A percentile compares a stretch with the other conserved stretches of the same genome.
phyloP scores from a whole-genome alignment of 2,888 invertebrate genomes.

The Cryptocephalus moraei region DNA sequence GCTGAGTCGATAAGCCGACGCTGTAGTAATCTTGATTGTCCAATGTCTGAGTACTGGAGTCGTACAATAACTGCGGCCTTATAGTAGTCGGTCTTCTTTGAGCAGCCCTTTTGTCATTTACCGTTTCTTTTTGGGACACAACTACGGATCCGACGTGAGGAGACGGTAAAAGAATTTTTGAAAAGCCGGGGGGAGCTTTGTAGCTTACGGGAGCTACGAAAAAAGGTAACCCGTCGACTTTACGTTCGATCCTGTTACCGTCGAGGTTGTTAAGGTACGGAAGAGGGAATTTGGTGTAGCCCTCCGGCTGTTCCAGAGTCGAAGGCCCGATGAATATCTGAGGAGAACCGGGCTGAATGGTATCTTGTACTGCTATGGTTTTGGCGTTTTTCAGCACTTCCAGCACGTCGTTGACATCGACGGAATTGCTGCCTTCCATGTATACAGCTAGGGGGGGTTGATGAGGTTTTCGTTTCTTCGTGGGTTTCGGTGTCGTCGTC shows the following conservation, averaged over 20 bases:
- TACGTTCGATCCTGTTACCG: slow-evolving; percentile 54
- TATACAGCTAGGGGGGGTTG: slow-evolving; percentile 79
- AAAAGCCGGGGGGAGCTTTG: slow-evolving; percentile 72
- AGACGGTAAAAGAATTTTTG: slow-evolving; percentile 75
- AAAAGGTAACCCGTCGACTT: slow-evolving; percentile 66
- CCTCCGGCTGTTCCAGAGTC: slow-evolving; percentile 56
- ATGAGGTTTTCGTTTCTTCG: slow-evolving; percentile 61
- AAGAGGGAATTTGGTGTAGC: slow-evolving; percentile 70
- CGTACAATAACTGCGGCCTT: slow-evolving; percentile 3
- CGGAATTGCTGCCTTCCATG: slow-evolving; percentile 48
- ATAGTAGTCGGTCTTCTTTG: neutral
- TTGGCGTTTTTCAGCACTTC: slow-evolving; percentile 58
- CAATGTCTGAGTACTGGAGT: slow-evolving; percentile 6
- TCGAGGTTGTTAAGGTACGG: slow-evolving; percentile 72
- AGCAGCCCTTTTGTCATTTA: slow-evolving; percentile 13
- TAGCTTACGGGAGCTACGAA: slow-evolving; percentile 81
- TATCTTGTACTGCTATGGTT: slow-evolving; percentile 67
- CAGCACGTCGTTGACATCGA: slow-evolving; percentile 61
- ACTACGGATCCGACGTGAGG: slow-evolving; percentile 83
- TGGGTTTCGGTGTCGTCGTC: slow-evolving; percentile 36
- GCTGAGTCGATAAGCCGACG: neutral
- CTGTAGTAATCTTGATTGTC: slow-evolving; percentile 5
- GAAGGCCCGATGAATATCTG: slow-evolving; percentile 76
- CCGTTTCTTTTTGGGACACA: slow-evolving; percentile 34
- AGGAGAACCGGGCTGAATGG: slow-evolving; percentile 57